Evolutionary conservation across 2,888 invertebrate genomes (phyloP), one percentile per base, ranked within the genome.

Genomic region (Drosophila mimetica): DNA sequence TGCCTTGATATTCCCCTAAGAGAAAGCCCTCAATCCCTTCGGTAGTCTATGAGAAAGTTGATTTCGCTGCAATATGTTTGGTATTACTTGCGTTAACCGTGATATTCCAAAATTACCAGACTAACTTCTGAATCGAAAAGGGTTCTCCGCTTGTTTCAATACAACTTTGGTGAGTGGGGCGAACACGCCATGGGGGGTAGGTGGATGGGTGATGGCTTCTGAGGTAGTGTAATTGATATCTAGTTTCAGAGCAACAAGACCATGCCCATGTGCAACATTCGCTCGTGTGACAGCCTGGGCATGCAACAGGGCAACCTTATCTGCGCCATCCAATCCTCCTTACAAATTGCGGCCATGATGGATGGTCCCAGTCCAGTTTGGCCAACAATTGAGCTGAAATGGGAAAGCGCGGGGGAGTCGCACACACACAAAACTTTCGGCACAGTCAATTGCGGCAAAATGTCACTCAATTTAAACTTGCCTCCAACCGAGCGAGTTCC

Each of bases 381-480:
- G 2, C 54, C 25, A 52, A 37, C 53, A 55, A 55, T 55, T 11
- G 54, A 18, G 47, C 30, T 13, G 34, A 25, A 58, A 41, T 57
- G 32, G 59, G 32, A n/a, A 55, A 30, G 16, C 30, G 41, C 41
- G 18, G 58, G 58, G 22, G 18, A 50, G 32, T 41, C 25, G 0
- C 25, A 25, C 25, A 25, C 20, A 2, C 76, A 51, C 58, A 71
- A 74, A 86, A 76, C 77, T 86, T 86, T 67, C 54, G 80, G 67
- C 77, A 67, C 74, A 76, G 66, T 83, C 84, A 74, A 83, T 86
- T 76, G 84, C 77, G 84, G 83, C 86, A 83, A 76, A 80, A 79
- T 83, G 80, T 83, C 86, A 80, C 86, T 80, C 86, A 86, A 80
- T 83, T 80, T 72, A 79, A 86, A 80, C 64, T 80, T 86, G 63